Conservation (phyloP, 2,797 vertebrate species). For the Pipistrellus pipistrellus region DNA sequence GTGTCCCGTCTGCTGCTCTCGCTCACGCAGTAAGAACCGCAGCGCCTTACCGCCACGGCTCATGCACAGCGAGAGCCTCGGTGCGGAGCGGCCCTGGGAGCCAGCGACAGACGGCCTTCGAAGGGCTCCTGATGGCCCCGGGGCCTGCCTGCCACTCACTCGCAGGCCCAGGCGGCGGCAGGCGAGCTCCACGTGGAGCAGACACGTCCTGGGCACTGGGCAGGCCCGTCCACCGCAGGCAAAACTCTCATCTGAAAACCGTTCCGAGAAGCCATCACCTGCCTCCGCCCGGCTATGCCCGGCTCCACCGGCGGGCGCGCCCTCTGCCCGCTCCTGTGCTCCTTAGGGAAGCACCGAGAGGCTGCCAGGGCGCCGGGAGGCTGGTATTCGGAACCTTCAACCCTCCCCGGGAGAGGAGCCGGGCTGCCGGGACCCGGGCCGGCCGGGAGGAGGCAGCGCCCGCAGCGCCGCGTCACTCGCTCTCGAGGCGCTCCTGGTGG, state of each 20-base stretch:
- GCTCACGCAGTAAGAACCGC: not conserved
- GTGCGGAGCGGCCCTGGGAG: not conserved
- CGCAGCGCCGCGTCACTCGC: not conserved
- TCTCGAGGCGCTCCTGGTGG: not conserved
- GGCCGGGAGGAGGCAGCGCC: too few relatives aligned
- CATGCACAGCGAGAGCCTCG: conserved; percentile 35
- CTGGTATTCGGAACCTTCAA: rapidly evolving
- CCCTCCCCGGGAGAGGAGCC: not conserved
- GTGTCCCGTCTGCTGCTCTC: not conserved
- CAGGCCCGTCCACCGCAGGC: rapidly evolving
- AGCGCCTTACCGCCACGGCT: not conserved
- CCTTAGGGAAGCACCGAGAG: too few relatives aligned
- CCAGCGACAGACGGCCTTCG: not conserved
- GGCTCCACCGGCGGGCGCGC: too few relatives aligned
- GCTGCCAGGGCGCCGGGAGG: not conserved
- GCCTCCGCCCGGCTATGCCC: too few relatives aligned
- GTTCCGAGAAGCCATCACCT: rapidly evolving
- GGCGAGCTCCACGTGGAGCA: not conserved
- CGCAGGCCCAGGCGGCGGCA: too few relatives aligned
- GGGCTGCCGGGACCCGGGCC: not conserved
- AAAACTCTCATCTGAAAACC: not conserved
- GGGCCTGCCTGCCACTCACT: too few relatives aligned
- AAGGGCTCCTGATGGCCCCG: not conserved
- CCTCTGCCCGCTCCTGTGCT: too few relatives aligned
- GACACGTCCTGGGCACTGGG: rapidly evolving